Evolutionary conservation across 2,888 invertebrate genomes (phyloP).

Genomic region (Rapana venosa): DNA sequence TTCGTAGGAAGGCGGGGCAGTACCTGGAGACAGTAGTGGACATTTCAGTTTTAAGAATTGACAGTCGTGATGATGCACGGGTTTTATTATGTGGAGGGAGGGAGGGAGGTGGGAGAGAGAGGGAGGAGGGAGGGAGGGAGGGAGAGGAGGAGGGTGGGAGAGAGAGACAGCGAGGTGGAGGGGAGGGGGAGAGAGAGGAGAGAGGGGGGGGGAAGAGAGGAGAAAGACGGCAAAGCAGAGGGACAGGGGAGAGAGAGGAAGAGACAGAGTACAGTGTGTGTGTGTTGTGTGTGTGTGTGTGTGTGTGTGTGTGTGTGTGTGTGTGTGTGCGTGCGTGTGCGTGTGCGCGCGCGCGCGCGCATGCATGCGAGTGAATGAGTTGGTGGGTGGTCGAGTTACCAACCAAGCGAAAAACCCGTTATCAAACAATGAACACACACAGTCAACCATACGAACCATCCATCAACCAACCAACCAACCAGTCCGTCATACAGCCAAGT

Average conservation of each 20-base stretch:
- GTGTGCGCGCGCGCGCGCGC: neutral
- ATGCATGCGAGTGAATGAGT: neutral
- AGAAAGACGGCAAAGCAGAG: neutral
- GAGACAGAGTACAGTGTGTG: neutral
- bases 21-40: neutral
- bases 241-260: neutral
- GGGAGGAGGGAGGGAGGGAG: neutral
- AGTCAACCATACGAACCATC: too few relatives aligned
- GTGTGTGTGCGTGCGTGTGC: neutral
- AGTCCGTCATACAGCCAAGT: neutral
- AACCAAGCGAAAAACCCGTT: neutral
- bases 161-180: neutral
- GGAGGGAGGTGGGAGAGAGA: neutral
- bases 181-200: neutral
- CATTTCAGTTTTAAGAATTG: neutral
- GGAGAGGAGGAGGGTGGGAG: neutral
- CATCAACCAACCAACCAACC: neutral
- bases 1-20: neutral
- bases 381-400: neutral
- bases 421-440: too few relatives aligned
- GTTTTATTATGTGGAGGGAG: neutral
- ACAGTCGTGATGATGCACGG: neutral
- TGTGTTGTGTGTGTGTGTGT: too few relatives aligned
- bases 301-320: conserved; percentile 4
- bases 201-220: too few relatives aligned